Evolutionary conservation across 2,888 invertebrate genomes (phyloP).

Genomic region (Drosophila borealis): DNA sequence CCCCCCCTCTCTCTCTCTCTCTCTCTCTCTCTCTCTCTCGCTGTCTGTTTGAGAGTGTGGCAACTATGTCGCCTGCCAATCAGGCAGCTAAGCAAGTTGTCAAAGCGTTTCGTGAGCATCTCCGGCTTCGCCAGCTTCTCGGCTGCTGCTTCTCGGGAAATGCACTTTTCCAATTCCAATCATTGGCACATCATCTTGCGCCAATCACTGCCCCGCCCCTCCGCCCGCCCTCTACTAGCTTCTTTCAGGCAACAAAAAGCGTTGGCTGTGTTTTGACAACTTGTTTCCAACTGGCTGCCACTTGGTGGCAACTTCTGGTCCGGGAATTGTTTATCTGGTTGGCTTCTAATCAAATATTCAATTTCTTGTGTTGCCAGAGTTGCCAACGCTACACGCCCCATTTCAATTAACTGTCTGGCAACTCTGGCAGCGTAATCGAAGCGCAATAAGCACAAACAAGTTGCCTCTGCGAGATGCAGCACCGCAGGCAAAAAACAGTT

Average conservation of each 20-base stretch:
- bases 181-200: constrained; percentile 51
- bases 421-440: constrained; percentile 40
- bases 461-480: neutral
- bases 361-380: constrained; percentile 39
- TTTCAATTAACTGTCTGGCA: constrained; percentile 19
- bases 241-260: too few species aligned
- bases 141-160: constrained; percentile 2
- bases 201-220: constrained; percentile 13
- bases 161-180: constrained; percentile 54
- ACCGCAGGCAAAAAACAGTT: neutral
- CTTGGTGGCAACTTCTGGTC: constrained; percentile 16
- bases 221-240: too few species aligned
- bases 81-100: constrained; percentile 4
- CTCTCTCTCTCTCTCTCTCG: too few species aligned
- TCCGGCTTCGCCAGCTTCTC: neutral
- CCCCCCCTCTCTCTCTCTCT: too few species aligned
- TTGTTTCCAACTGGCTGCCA: constrained; percentile 26
- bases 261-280: constrained; percentile 31
- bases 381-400: constrained; percentile 1
- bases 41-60: neutral
- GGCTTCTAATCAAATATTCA: constrained; percentile 69
- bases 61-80: constrained; percentile 12
- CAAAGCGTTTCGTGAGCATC: constrained; percentile 4
- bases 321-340: constrained; percentile 30
- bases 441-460: neutral